Base-by-base conservation (phyloP, 2,113 vertebrate species). In the Aegotheles bennettii region DNA sequence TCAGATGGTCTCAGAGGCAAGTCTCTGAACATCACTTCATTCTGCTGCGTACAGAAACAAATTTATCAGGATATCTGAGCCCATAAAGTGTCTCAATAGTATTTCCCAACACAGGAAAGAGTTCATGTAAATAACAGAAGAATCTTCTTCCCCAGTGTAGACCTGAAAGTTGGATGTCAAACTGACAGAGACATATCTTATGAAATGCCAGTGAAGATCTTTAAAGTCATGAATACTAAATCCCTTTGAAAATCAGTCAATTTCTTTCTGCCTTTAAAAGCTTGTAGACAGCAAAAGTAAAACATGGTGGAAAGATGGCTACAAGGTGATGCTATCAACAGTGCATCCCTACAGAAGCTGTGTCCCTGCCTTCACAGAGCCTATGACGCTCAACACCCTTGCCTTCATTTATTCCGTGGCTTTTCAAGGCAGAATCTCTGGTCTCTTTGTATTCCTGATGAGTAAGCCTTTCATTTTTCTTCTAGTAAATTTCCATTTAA, bases 261-360 rank as follows among this genome's bases (percentile, higher is more conserved):
- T 73, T 87, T 78, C 16, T 38, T 74, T 67, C 29, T 29, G 8
- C 16, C 23, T 77, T 83, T 84, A 53, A 63, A 92, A 84, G 0
- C 3, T 13, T 61, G 5, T 29, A 68, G 10, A 38, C 4, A 73
- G 24, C 8, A 80, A 48, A 80, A 73, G 10, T 11, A 65, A 85
- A 74, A 43, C 5, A 29, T 63, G 29, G 10, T 43, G 29, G 51
- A 82, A 84, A 35, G 6, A 6, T 29, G 16, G 6, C 29, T 74
- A 36, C 9, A 26, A 74, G 9, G 13, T 3, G 29, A n/a, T 12
- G 23, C 23, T 20, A 56, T 35, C 5, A 15, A 9, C n/a, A 51
- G 16, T 11, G 35, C 8, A 16, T 15, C 47, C 18, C 18, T 59
- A 6, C 10, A 42, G 33, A 78, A 26, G 3, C 2, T 0, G 1